Evolutionary conservation across 2,113 vertebrate genomes (phyloP).

Genomic region (Cebus imitator): DNA sequence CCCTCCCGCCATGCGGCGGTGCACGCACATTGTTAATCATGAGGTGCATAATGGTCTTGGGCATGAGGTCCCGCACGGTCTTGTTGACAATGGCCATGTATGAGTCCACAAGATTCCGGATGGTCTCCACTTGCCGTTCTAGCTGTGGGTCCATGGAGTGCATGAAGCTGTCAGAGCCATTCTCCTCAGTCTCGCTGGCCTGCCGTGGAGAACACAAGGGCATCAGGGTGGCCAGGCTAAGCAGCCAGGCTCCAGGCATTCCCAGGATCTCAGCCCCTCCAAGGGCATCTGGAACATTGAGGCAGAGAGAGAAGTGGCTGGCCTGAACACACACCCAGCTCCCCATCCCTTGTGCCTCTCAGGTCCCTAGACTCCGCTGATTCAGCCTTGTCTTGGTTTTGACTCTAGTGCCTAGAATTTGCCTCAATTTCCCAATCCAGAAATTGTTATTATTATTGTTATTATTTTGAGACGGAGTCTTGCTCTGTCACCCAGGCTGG

Average conservation of each 20-base stretch:
- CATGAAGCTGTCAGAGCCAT: slow-evolving; percentile 95
- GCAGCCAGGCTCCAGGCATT: neutral
- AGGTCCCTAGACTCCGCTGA: neutral
- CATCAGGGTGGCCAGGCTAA: neutral
- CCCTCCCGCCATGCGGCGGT: accelerated
- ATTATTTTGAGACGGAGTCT: too few relatives aligned
- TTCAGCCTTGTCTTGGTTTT: neutral
- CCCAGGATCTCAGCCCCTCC: neutral
- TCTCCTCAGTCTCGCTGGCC: slow-evolving; percentile 93
- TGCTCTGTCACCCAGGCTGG: too few relatives aligned
- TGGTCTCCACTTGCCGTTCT: slow-evolving; percentile 99
- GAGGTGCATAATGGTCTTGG: slow-evolving; percentile 99
- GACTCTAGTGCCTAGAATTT: neutral
- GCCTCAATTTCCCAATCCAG: neutral
- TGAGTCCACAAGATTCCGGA: slow-evolving; percentile 98
- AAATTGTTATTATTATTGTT: too few relatives aligned
- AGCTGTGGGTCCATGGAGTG: slow-evolving; percentile 99
- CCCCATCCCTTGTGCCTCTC: neutral
- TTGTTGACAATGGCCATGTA: slow-evolving; percentile 99
- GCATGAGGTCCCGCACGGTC: slow-evolving; percentile 97
- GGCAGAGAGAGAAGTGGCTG: neutral
- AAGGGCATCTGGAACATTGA: neutral
- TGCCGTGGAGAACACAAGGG: slow-evolving; percentile 65
- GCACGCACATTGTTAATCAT: slow-evolving; percentile 96
- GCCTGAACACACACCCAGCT: neutral